Evolutionary conservation across 2,888 invertebrate genomes (phyloP).

Genomic region (Sesia bembeciformis): DNA sequence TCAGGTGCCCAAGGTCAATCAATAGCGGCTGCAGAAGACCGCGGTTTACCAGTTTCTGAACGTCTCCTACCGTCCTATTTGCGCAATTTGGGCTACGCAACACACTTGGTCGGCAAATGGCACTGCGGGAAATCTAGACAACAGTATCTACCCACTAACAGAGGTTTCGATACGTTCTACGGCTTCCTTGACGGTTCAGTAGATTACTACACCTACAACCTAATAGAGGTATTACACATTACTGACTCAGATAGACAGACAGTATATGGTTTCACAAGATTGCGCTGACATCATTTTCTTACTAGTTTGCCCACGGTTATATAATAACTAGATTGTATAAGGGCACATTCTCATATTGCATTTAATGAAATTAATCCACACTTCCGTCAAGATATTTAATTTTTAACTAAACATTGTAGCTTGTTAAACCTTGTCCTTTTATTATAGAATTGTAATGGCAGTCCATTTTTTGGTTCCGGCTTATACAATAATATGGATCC

Average conservation of each 20-base stretch:
- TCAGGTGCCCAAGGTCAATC: constrained; percentile 34
- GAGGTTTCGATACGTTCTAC: constrained; percentile 86
- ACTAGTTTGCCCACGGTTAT: neutral
- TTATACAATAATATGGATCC: constrained; percentile 26
- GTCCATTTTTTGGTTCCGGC: constrained; percentile 27
- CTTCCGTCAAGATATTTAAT: no score
- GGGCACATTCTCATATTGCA: no score
- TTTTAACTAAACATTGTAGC: neutral
- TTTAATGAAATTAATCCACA: no score
- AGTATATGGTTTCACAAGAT: neutral
- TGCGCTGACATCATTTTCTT: neutral
- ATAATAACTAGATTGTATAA: neutral
- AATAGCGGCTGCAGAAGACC: constrained; percentile 72
- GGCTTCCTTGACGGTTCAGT: constrained; percentile 87
- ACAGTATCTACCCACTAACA: constrained; percentile 79
- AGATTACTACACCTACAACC: constrained; percentile 82
- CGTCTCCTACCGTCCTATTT: constrained; percentile 81
- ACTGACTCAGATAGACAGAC: neutral
- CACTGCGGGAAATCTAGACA: constrained; percentile 83
- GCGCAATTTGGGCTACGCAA: constrained; percentile 82
- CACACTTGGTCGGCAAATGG: constrained; percentile 91
- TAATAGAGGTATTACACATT: constrained; percentile 29
- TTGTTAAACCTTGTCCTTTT: neutral
- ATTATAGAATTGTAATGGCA: constrained; percentile 28
- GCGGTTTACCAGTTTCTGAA: constrained; percentile 80